Conservation (phyloP, 1,140 invertebrate species). For the Tetragnatha versicolor region DNA sequence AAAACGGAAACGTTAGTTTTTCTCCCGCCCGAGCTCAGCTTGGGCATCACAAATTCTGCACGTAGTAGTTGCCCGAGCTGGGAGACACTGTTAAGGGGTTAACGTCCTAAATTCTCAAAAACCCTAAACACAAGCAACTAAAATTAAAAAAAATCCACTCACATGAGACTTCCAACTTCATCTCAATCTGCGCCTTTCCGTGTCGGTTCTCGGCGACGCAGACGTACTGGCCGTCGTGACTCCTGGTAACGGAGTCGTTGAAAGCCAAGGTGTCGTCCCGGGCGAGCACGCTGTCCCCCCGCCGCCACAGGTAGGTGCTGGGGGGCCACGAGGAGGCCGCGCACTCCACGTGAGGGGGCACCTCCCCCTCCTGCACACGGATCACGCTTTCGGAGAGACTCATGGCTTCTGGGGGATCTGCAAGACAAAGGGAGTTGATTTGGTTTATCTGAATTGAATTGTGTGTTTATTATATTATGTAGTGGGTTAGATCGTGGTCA, state of each 20-base stretch:
- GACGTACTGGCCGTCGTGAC: conserved; percentile 74
- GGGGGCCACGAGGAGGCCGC: conserved; percentile 77
- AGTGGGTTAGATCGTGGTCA: no score
- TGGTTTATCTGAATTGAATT: no score
- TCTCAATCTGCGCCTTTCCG: conserved; percentile 72
- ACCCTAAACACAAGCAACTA: not conserved
- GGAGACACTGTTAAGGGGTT: no score
- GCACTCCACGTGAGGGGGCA: conserved; percentile 78
- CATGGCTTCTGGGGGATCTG: conserved; percentile 87
- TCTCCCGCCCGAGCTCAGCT: no score
- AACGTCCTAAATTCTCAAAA: not conserved
- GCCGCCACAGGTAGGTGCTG: conserved; percentile 73
- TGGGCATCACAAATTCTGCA: no score
- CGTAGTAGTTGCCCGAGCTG: no score
- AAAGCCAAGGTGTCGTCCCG: conserved; percentile 60
- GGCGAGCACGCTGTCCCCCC: conserved; percentile 39
- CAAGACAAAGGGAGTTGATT: not conserved
- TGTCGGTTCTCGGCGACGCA: conserved; percentile 81
- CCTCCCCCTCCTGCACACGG: conserved; percentile 78
- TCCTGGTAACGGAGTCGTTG: conserved; percentile 69
- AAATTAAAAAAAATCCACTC: conserved; percentile 64
- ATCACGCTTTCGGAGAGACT: conserved; percentile 75
- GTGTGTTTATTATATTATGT: no score
- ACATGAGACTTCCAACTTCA: conserved; percentile 81
- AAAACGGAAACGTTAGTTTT: no score